These are phyloP conservation scores for Ptyas mucosa DNA, from an alignment of 2,113 vertebrate genomes.

Conservation along the genomic window DNA sequence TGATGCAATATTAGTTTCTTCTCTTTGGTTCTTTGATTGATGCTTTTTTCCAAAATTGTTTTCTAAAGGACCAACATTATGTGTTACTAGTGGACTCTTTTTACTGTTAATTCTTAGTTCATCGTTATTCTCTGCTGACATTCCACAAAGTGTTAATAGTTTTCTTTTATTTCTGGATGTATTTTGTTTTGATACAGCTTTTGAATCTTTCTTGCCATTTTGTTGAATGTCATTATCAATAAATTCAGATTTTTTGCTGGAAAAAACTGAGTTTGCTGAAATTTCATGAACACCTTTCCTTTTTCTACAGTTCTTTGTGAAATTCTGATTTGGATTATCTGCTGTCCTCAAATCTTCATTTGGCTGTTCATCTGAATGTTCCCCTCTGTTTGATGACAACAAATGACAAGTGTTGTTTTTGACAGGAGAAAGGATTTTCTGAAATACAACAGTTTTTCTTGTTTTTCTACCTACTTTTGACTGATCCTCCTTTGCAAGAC, in stretches of 20 bases:
- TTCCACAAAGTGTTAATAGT: background rate
- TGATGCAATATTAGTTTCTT: background rate
- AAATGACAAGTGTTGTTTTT: background rate
- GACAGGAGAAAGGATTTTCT: background rate
- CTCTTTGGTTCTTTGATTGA: constrained; percentile 11
- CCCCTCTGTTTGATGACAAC: background rate
- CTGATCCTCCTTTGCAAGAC: background rate
- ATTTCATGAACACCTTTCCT: background rate
- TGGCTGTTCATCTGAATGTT: background rate
- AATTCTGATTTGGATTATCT: constrained; percentile 7
- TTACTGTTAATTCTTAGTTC: background rate
- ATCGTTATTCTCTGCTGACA: background rate
- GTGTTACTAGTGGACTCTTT: background rate
- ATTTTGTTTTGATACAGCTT: constrained; percentile 2
- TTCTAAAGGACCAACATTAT: background rate
- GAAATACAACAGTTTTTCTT: background rate
- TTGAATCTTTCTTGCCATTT: background rate
- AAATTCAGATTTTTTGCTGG: background rate
- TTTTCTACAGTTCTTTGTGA: constrained; percentile 19
- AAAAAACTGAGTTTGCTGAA: background rate
- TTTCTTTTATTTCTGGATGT: constrained; percentile 26
- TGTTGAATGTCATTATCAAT: background rate
- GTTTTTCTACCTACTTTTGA: background rate
- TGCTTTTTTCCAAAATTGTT: background rate
- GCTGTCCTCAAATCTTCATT: background rate